Conservation (phyloP, 2,888 invertebrate species). For the Patella caerulea region DNA sequence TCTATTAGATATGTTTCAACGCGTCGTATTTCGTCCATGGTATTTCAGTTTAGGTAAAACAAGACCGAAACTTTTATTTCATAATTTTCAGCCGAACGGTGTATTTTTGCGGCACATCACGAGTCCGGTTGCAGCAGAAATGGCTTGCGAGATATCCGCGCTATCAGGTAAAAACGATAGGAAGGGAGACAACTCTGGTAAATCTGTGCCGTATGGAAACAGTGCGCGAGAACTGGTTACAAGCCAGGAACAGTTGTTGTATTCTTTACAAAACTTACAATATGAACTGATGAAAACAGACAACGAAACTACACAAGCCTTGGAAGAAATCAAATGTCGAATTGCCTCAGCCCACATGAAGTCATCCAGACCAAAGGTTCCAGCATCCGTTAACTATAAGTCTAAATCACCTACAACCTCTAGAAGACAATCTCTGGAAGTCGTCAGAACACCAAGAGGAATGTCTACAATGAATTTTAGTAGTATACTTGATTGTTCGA, state of each 20-base stretch:
- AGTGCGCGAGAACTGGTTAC: slow-evolving; percentile 26
- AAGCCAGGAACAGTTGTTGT: slow-evolving; percentile 25
- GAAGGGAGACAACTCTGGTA: too few relatives aligned
- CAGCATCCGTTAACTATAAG: not conserved
- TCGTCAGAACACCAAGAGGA: not conserved
- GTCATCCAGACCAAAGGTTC: not conserved
- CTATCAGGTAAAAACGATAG: too few relatives aligned
- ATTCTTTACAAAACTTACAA: slow-evolving; percentile 23
- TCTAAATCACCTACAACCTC: not conserved
- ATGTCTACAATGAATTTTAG: not conserved
- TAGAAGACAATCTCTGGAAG: not conserved
- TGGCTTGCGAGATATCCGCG: too few relatives aligned
- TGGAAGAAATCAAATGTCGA: slow-evolving; percentile 20
- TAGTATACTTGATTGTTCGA: not conserved
- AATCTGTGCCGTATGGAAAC: not conserved
- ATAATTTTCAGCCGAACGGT: too few relatives aligned
- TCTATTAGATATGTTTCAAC: too few relatives aligned
- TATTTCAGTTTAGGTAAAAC: too few relatives aligned
- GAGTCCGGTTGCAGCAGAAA: too few relatives aligned
- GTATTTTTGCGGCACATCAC: too few relatives aligned
- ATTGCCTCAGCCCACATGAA: not conserved
- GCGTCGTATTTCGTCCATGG: too few relatives aligned
- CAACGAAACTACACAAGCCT: slow-evolving; percentile 29
- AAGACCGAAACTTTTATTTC: too few relatives aligned
- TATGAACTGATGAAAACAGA: slow-evolving; percentile 26